A percentile compares a stretch with the other conserved stretches of the same genome.
Conservation (phyloP, 2,797 vertebrate species). For the Argyrosomus regius region DNA sequence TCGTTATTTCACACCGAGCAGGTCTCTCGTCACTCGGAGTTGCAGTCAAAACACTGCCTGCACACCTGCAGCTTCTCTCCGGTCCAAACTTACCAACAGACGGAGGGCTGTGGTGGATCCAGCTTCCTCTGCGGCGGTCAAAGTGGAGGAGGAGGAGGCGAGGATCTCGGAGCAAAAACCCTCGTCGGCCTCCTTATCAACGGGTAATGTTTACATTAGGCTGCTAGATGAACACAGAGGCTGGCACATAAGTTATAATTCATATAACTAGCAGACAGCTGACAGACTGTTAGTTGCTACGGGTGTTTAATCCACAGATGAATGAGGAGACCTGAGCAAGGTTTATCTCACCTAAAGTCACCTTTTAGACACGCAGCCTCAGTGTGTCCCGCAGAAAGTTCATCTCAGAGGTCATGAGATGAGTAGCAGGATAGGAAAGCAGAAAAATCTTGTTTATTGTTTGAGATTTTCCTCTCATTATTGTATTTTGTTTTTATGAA, state of each 20-base stretch:
- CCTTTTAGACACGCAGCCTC: no score
- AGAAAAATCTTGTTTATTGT: background rate
- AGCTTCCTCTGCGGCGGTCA: slow-evolving; percentile 61
- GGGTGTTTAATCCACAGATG: no score
- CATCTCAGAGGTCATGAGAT: no score
- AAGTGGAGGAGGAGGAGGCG: slow-evolving; percentile 76
- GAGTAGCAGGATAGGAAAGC: no score
- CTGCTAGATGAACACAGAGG: background rate
- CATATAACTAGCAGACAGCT: no score
- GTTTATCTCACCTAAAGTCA: no score
- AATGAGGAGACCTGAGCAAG: no score
- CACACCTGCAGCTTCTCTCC: slow-evolving; percentile 42
- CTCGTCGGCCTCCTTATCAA: slow-evolving; percentile 26
- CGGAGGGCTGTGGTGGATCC: slow-evolving; percentile 11
- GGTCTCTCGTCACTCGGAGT: slow-evolving; percentile 33
- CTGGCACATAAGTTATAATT: background rate
- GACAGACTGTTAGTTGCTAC: background rate
- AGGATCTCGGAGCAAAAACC: slow-evolving; percentile 48
- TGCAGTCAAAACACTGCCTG: background rate
- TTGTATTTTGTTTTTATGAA: background rate
- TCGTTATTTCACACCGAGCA: slow-evolving; percentile 76
- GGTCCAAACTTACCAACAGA: slow-evolving; percentile 54
- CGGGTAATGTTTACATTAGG: slow-evolving; percentile 46
- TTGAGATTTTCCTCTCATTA: background rate
- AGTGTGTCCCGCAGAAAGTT: no score